Conservation (phyloP, 2,888 invertebrate species). For the Rhamnusium bicolor region DNA sequence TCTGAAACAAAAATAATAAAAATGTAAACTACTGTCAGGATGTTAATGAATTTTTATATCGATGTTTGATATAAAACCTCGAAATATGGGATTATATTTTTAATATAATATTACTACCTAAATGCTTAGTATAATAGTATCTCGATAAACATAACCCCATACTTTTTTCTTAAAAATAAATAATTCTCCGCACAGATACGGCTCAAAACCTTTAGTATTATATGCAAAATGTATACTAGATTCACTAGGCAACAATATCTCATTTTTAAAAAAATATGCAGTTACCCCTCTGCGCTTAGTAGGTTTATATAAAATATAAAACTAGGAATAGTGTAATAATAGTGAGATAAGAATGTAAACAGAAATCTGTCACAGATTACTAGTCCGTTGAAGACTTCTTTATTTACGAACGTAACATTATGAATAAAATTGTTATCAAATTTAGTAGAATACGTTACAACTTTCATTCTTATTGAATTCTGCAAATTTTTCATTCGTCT, state of each 20-base stretch:
- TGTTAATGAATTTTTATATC: background rate
- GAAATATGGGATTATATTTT: background rate
- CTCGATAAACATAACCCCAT: background rate
- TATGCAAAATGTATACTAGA: background rate
- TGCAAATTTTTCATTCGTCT: no score
- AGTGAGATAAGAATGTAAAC: no score
- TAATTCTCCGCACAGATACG: background rate
- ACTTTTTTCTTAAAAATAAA: background rate
- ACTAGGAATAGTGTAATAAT: no score
- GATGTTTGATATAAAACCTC: background rate
- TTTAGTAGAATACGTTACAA: no score
- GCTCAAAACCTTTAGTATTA: background rate
- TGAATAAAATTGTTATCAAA: no score
- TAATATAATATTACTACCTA: background rate
- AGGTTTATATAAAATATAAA: no score
- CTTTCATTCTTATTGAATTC: no score
- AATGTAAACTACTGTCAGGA: background rate
- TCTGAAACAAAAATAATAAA: background rate
- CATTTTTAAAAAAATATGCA: background rate
- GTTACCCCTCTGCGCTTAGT: background rate
- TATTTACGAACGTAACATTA: no score
- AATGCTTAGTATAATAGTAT: background rate
- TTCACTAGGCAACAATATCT: background rate
- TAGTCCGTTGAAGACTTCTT: no score
- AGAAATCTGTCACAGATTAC: no score